These are phyloP conservation scores for Maniola hyperantus DNA, from an alignment of 2,888 invertebrate genomes.

Conservation along the genomic window DNA sequence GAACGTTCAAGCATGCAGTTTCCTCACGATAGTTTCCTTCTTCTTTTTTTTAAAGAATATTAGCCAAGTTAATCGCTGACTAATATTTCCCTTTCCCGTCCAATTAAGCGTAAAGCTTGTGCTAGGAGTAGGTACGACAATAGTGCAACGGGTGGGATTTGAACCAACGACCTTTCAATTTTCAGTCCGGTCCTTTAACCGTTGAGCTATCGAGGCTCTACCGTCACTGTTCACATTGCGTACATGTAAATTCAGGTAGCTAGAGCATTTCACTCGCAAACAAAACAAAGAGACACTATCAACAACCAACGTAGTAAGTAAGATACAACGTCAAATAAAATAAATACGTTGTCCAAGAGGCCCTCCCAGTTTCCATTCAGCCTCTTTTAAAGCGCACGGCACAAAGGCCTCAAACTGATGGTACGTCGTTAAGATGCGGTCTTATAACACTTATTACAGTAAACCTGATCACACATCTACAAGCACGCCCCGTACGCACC, in stretches of 20 bases:
- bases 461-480: neutral
- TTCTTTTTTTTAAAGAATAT: too few species aligned
- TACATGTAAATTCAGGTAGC: neutral
- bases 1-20: too few species aligned
- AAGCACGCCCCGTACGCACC: too few species aligned
- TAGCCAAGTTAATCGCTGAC: too few species aligned
- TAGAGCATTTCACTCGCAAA: constrained; percentile 3
- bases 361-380: constrained; percentile 38
- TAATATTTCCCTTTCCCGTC: too few species aligned
- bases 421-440: constrained; percentile 44
- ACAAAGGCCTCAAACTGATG: constrained; percentile 44
- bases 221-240: neutral
- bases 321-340: constrained; percentile 32
- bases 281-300: constrained; percentile 24
- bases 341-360: constrained; percentile 34
- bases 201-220: too few species aligned
- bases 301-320: constrained; percentile 22
- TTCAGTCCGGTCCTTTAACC: too few species aligned
- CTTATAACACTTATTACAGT: constrained; percentile 41
- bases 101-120: too few species aligned
- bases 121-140: too few species aligned
- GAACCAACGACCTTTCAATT: too few species aligned
- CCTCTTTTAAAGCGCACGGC: constrained; percentile 26
- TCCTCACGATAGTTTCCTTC: too few species aligned
- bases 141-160: too few species aligned